Evolutionary conservation across 2,888 invertebrate genomes (phyloP).

Genomic region (Mechanitis messenoides): DNA sequence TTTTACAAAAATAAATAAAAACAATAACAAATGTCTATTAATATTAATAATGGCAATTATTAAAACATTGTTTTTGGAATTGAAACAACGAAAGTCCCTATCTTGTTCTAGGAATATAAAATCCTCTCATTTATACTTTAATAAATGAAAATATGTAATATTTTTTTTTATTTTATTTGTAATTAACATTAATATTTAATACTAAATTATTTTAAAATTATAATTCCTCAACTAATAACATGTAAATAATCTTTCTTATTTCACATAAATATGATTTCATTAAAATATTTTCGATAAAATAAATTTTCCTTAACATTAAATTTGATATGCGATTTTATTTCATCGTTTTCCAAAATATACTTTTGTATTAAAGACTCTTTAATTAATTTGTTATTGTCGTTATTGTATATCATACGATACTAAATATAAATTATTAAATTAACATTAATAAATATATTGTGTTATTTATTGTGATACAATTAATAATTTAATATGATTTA

Average conservation of each 20-base stretch:
- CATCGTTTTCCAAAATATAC: constrained; percentile 5
- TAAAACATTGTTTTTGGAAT: too few species aligned
- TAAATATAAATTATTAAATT: constrained; percentile 6
- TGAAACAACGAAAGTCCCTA: too few species aligned
- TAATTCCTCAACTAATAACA: constrained; percentile 1
- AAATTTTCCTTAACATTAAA: constrained; percentile 17
- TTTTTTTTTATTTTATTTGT: too few species aligned
- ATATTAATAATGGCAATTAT: too few species aligned
- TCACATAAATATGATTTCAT: neutral
- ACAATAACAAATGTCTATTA: too few species aligned
- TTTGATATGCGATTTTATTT: constrained; percentile 29
- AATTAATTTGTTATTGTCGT: constrained; percentile 24
- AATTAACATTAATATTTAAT: neutral
- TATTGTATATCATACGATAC: constrained; percentile 22
- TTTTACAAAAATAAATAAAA: too few species aligned
- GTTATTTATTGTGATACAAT: neutral
- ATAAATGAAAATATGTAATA: too few species aligned
- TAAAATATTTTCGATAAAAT: constrained; percentile 3
- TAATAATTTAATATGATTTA: too few species aligned
- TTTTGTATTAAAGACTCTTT: constrained; percentile 22
- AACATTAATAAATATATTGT: neutral
- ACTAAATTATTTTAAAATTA: neutral
- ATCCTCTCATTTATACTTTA: too few species aligned
- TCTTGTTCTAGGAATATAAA: too few species aligned
- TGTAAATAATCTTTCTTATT: constrained; percentile 6